Evolutionary conservation across 1,140 invertebrate species (phyloP), one percentile per base, ranked within the genome.

Genomic region (Steinernema khuongi): DNA sequence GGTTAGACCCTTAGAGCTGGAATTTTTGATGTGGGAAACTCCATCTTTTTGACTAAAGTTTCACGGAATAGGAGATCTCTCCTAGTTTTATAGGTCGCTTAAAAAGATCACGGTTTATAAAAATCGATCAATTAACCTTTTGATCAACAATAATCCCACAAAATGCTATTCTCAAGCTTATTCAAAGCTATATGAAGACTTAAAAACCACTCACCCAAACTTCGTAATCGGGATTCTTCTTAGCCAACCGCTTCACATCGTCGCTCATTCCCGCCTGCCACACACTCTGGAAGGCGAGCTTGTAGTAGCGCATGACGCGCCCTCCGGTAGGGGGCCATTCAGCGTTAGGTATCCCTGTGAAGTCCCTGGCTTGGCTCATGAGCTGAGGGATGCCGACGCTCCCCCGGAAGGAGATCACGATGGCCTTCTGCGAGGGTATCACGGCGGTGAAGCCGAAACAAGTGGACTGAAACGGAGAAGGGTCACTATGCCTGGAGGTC

Each of bases 181-280:
- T n/a, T n/a, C n/a, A n/a, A n/a, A n/a, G n/a, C n/a, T n/a, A n/a
- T n/a, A n/a, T n/a, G n/a, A n/a, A n/a, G n/a, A n/a, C n/a, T n/a
- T n/a, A n/a, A 60, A 22, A 60, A 14, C 50, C 26, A n/a, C 50
- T 60, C 50, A 77, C 75, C 73, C 73, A 77, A 68, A 75, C n/a
- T 26, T 69, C 33, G 74, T 77, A 77, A 43, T 77, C 68, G 7
- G 76, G 76, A 31, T 76, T 68, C 50, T 17, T 11, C 50, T 60
- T 60, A 2, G 50, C 50, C 11, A 60, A 22, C 26, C 19, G 14
- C 7, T 26, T 14, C 11, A 60, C 50, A 26, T 60, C 50, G 50
- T 2, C 50, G 50, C 11, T 22, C 50, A 60, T 60, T 22, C 50
- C 50, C 11, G 50, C 50, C 14, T 2, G 14, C 50, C 50, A 60